These are phyloP conservation scores for Limulus polyphemus DNA, from an alignment of 2,888 invertebrate genomes.

Conservation along the genomic window DNA sequence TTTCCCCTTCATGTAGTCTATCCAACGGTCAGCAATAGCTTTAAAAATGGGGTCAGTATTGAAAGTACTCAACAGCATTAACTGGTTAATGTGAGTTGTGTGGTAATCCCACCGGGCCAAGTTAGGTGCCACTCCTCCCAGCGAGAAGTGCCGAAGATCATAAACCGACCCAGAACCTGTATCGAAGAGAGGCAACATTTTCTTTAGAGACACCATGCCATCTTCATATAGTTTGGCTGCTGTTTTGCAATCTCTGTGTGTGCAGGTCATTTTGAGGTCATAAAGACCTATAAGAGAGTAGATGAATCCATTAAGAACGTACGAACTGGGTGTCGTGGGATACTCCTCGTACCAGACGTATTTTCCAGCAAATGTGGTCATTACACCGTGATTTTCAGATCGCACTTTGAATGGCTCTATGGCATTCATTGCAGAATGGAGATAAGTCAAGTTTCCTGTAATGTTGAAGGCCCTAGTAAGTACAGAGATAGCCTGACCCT, in stretches of 20 bases:
- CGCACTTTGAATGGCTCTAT: constrained; percentile 62
- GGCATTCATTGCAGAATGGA: constrained; percentile 67
- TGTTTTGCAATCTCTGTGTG: constrained; percentile 32
- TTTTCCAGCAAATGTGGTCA: constrained; percentile 69
- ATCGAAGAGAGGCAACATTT: constrained; percentile 78
- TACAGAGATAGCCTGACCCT: constrained; percentile 85
- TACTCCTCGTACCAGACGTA: constrained; percentile 97
- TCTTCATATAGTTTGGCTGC: constrained; percentile 64
- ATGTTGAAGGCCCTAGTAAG: constrained; percentile 62
- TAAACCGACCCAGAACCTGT: constrained; percentile 92
- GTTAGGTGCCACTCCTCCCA: constrained; percentile 71
- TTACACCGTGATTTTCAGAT: constrained; percentile 64
- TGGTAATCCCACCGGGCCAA: constrained; percentile 98
- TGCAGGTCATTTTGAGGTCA: constrained; percentile 57
- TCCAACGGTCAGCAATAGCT: constrained; percentile 80
- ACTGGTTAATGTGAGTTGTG: constrained; percentile 91
- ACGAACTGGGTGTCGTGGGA: constrained; percentile 85
- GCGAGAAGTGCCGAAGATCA: constrained; percentile 83
- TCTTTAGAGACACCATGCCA: constrained; percentile 74
- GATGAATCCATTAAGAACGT: constrained; percentile 96
- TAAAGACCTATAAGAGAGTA: constrained; percentile 91
- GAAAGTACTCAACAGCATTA: constrained; percentile 63
- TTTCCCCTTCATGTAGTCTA: constrained; percentile 86
- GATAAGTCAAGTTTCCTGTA: constrained; percentile 55
- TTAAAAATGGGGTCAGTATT: constrained; percentile 67